Evolutionary conservation across 2,113 vertebrate genomes (phyloP), one percentile per base, ranked within the genome.

Genomic region (Smithornis capensis): DNA sequence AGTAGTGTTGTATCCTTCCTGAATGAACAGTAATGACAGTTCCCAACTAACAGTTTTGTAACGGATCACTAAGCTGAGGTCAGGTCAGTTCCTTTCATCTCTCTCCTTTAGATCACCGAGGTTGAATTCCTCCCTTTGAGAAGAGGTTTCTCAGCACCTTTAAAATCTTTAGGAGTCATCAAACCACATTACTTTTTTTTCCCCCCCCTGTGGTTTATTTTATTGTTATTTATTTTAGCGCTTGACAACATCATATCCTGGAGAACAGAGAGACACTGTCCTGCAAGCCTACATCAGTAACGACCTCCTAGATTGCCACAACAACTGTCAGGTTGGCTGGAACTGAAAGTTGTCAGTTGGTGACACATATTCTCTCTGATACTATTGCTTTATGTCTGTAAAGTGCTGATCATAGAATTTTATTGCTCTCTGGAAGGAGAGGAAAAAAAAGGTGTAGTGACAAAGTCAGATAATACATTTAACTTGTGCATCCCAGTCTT

Each of bases 231-330:
- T 89, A 83, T 91, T 96, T 74, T 74, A 99, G 99, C 99, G 99
- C 88, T 96, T 99, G 95, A 99, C 99, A 60, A 98, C 98, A 5
- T 99, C 99, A 10, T 98, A 99, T 42, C 98, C 98, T 4, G 99
- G 99, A 29, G 99, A 99, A 75, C 99, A 99, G 97, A 98, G 99
- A 92, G 99, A 99, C 94, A 99, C 98, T 0, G 98, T 99, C 17
- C 97, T 99, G 82, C 99, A 99, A 89, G 99, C 99, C 80, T 99
- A 99, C 76, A 97, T 99, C 96, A 98, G 97, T 95, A 99, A 99
- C 8, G 99, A 99, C 94, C 98, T 99, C 56, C 92, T 99, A 73
- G 98, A 98, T 59, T 97, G 97, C 81, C 97, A 98, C 93, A 98
- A 92, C 88, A 97, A 75, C 42, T 89, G 63, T 87, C 97, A 98